Evolutionary conservation across 1,140 invertebrate species (phyloP).

Genomic region (Octopus sinensis): DNA sequence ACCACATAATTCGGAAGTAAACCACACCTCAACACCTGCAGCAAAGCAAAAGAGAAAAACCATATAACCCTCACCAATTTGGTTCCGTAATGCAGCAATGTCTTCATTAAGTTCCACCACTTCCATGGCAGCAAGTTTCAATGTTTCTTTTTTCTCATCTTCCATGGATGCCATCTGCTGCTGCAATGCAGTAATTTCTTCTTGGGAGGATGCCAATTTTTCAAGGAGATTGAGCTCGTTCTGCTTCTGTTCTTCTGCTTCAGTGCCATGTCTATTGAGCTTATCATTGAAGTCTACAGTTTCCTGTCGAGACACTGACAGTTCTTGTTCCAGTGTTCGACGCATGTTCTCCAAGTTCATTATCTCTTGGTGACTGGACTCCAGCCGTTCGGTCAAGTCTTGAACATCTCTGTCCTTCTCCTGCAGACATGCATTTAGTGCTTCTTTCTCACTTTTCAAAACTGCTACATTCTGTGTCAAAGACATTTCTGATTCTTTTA

Average conservation of each 20-base stretch:
- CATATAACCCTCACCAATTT: background rate
- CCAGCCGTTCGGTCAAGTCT: background rate
- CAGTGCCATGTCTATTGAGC: background rate
- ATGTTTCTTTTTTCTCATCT: background rate
- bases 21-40: no score
- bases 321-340: slow-evolving; percentile 14
- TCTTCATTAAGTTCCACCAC: slow-evolving; percentile 3
- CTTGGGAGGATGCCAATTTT: slow-evolving; percentile 6
- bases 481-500: background rate
- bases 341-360: slow-evolving; percentile 15
- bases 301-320: background rate
- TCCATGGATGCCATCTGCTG: background rate
- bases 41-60: no score
- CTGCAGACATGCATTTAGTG: background rate
- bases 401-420: background rate
- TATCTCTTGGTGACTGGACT: slow-evolving; percentile 4
- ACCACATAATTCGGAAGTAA: no score
- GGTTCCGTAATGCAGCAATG: background rate
- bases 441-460: background rate
- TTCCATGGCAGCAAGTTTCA: slow-evolving; percentile 8
- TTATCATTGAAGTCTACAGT: background rate
- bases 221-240: background rate
- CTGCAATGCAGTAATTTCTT: background rate
- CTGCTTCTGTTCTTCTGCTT: background rate
- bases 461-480: background rate